Conservation (phyloP, 2,113 vertebrate species). For the Bujurquina vittata region DNA sequence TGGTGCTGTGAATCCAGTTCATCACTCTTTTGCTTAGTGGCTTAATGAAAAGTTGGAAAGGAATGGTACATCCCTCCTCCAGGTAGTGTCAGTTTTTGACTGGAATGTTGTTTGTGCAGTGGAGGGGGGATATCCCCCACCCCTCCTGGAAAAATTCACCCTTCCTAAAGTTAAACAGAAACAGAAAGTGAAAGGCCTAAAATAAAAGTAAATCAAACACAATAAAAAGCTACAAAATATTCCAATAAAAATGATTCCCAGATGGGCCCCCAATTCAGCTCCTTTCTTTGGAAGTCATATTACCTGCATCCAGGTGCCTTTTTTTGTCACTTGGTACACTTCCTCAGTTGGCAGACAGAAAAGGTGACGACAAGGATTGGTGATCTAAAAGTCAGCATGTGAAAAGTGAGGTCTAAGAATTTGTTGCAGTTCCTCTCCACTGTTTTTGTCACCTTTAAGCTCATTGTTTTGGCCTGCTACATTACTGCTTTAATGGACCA, state of each 20-base stretch:
- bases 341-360: background rate
- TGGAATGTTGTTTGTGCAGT: background rate
- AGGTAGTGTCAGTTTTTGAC: background rate
- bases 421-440: background rate
- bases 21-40: background rate
- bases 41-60: background rate
- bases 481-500: background rate
- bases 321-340: background rate
- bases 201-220: no score
- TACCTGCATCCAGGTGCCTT: background rate
- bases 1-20: background rate
- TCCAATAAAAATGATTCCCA: no score
- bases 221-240: no score
- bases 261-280: no score
- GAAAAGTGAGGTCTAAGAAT: background rate
- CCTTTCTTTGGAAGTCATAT: no score
- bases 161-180: no score
- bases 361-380: background rate
- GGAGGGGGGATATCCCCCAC: background rate
- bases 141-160: no score
- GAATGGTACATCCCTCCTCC: background rate
- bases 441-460: background rate
- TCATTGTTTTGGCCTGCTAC: conserved; percentile 6
- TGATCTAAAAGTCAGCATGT: background rate
- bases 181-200: no score